Conservation (phyloP, 2,888 invertebrate genomes). For the Eugnorisma glareosa region DNA sequence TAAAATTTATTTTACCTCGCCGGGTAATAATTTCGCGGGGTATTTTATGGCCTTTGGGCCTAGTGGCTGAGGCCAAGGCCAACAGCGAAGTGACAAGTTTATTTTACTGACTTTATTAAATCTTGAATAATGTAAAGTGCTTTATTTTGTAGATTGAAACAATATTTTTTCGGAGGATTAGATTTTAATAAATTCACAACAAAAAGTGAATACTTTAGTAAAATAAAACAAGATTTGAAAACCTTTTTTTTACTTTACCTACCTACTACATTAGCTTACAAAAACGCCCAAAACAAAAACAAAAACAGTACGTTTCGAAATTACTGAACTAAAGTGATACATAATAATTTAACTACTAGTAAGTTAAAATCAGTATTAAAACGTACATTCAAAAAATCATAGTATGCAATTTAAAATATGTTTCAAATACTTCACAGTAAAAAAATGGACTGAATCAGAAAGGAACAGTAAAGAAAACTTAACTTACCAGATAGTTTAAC, state of each 20-base stretch:
- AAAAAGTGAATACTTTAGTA: background rate
- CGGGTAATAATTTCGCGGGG: constrained; percentile 17
- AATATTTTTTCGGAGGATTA: background rate
- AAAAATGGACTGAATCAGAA: background rate
- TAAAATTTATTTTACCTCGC: constrained; percentile 39
- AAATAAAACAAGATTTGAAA: background rate
- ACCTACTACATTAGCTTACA: too few species aligned
- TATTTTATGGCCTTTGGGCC: constrained; percentile 37
- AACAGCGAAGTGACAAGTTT: constrained; percentile 17
- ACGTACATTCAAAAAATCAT: background rate
- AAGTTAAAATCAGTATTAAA: background rate
- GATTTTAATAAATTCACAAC: background rate
- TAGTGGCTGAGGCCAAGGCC: background rate
- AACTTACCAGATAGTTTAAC: background rate
- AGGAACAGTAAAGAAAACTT: background rate
- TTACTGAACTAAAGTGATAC: too few species aligned
- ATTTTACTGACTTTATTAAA: constrained; percentile 35
- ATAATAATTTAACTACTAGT: background rate
- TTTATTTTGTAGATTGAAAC: constrained; percentile 5
- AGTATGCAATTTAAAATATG: background rate
- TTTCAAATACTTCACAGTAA: background rate
- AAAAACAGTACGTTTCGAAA: background rate
- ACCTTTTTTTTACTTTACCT: too few species aligned
- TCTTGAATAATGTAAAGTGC: constrained; percentile 5
- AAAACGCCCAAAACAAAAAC: background rate